Percentiles rank a stretch among this genome's conserved stretches.
phyloP scores from a whole-genome alignment of 2,113 vertebrate species.

The Ictalurus furcatus region DNA sequence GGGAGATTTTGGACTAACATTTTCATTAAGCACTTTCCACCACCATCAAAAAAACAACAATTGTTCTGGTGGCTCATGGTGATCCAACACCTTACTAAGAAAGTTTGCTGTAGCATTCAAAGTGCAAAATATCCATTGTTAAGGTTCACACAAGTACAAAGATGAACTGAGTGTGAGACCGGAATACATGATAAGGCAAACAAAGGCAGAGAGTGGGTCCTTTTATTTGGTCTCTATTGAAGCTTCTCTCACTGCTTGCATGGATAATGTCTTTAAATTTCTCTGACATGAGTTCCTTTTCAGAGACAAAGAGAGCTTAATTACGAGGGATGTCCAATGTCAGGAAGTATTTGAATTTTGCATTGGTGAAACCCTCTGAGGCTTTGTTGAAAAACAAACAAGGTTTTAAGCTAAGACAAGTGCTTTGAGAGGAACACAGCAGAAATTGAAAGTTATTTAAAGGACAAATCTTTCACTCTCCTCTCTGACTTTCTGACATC shows the following conservation, averaged over 20 bases:
- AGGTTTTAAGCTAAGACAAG: slow-evolving; percentile 26
- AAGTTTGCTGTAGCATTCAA: neutral
- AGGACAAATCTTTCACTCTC: neutral
- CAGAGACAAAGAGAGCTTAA: slow-evolving; percentile 49
- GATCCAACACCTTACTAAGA: neutral
- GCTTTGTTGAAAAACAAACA: slow-evolving; percentile 30
- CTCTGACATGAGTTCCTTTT: slow-evolving; percentile 45
- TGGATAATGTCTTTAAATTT: slow-evolving; percentile 45
- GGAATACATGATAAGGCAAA: neutral
- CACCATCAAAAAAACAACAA: too few species aligned
- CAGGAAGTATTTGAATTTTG: slow-evolving; percentile 35
- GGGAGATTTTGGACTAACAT: too few species aligned
- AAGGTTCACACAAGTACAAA: slow-evolving; percentile 9
- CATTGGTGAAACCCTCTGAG: slow-evolving; percentile 17
- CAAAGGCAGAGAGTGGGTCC: slow-evolving; percentile 12
- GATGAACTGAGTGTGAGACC: neutral
- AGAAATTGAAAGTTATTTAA: slow-evolving; percentile 2
- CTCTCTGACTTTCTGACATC: neutral
- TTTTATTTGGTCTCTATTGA: slow-evolving; percentile 25
- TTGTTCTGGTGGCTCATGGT: neutral
- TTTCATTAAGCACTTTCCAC: too few species aligned
- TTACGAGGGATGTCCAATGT: slow-evolving; percentile 41
- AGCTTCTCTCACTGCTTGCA: slow-evolving; percentile 24
- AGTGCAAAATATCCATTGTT: neutral
- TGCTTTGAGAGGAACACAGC: slow-evolving; percentile 11